A percentile compares a stretch with the other conserved stretches of the same genome.
Evolutionary conservation across 2,888 invertebrate species (phyloP).

Genomic region (Tenthredo livida): DNA sequence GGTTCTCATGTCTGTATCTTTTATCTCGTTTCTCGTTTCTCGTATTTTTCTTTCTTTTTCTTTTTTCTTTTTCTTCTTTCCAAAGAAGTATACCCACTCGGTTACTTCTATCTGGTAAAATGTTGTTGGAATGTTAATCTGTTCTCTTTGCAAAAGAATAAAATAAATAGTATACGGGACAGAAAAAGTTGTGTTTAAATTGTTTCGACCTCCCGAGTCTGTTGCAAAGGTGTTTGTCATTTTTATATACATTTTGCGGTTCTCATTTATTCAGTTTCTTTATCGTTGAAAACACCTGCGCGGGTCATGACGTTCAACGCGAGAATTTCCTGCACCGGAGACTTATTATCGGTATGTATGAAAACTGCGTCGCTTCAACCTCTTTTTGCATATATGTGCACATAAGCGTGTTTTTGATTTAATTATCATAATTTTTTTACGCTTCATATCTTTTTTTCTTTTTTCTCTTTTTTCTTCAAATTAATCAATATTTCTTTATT

Average conservation of each 20-base stretch:
- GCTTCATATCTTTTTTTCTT: neutral
- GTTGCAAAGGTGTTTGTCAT: slow-evolving; percentile 15
- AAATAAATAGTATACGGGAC: neutral
- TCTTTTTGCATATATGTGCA: neutral
- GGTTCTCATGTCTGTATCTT: neutral
- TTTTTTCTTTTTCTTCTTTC: neutral
- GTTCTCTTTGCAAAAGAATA: neutral
- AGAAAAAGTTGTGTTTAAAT: neutral
- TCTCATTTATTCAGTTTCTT: slow-evolving; percentile 17
- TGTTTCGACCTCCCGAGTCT: slow-evolving; percentile 12
- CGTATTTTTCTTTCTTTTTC: neutral
- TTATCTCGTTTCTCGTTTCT: neutral
- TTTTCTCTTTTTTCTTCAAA: neutral
- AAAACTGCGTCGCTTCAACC: slow-evolving; percentile 3
- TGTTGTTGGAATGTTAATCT: neutral
- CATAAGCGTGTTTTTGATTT: neutral
- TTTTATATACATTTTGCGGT: slow-evolving; percentile 13
- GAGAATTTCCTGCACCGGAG: neutral
- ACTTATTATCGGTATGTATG: slow-evolving; percentile 2
- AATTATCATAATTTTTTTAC: neutral
- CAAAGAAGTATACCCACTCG: neutral
- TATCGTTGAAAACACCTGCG: slow-evolving; percentile 11
- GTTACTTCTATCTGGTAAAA: neutral
- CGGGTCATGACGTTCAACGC: neutral
- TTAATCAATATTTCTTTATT: neutral